Conservation (phyloP, 2,888 invertebrate genomes). For the Phorcus lineatus region DNA sequence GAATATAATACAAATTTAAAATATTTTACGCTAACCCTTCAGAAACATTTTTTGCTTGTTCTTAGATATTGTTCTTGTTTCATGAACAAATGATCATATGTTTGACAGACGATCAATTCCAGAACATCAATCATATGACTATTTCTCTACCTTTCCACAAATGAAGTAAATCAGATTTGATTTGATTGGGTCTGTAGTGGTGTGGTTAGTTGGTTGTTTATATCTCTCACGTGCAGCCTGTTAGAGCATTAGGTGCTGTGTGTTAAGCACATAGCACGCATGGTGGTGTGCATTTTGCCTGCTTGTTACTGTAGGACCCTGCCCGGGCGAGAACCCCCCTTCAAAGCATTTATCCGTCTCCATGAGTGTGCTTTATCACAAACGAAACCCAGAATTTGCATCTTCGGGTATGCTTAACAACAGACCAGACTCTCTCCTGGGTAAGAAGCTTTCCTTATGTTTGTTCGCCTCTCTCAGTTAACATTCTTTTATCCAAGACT, state of each 20-base stretch:
- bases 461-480: neutral
- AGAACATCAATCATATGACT: no score
- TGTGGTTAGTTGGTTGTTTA: neutral
- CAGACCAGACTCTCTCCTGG: constrained; percentile 63
- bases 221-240: neutral
- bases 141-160: no score
- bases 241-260: neutral
- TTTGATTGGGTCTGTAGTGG: no score
- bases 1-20: no score
- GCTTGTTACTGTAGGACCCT: constrained; percentile 46
- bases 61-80: no score
- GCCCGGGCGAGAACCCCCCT: constrained; percentile 53
- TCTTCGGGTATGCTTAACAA: constrained; percentile 58
- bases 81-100: no score
- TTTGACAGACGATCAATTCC: no score
- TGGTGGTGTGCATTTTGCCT: constrained; percentile 48
- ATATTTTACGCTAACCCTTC: no score
- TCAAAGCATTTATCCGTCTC: constrained; percentile 68
- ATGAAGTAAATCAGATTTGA: no score
- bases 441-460: constrained; percentile 50
- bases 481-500: neutral
- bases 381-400: constrained; percentile 63
- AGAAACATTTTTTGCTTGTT: no score
- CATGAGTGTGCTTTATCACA: constrained; percentile 66
- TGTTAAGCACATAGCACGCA: constrained; percentile 7